These are phyloP conservation scores for Carduelis carduelis DNA, from an alignment of 2,797 vertebrate species.

Conservation along the genomic window DNA sequence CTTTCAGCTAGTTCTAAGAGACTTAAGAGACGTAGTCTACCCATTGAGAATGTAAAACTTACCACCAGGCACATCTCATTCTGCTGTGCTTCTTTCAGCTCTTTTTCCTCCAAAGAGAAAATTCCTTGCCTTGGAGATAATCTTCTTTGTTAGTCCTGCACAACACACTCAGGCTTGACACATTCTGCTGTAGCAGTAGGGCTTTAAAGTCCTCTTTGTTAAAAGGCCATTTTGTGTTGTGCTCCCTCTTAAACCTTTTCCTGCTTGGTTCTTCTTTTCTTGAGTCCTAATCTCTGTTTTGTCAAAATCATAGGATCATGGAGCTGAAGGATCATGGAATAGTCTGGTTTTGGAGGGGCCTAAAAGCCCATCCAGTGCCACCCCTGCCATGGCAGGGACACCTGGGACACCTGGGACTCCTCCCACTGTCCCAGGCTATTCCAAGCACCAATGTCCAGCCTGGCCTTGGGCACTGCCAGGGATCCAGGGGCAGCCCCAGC, in stretches of 20 bases:
- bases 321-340: not conserved
- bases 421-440: not conserved
- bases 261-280: not conserved
- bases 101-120: not conserved
- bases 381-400: not conserved
- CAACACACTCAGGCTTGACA: not conserved
- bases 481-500: not conserved
- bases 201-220: not conserved
- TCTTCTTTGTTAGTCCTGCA: not conserved
- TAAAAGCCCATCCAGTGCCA: not conserved
- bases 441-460: not conserved
- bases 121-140: not conserved
- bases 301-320: not conserved
- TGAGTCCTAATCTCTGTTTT: not conserved
- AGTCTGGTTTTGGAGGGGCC: not conserved
- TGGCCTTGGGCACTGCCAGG: not conserved
- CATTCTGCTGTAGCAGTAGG: not conserved
- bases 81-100: not conserved
- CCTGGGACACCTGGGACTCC: too few species aligned
- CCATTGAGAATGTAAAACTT: not conserved
- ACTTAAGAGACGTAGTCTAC: not conserved
- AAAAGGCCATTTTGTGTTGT: not conserved
- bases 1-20: not conserved
- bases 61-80: not conserved
- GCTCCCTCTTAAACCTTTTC: not conserved